phyloP scores from a whole-genome alignment of 2,113 vertebrate species.

The Atlantisia rogersi region DNA sequence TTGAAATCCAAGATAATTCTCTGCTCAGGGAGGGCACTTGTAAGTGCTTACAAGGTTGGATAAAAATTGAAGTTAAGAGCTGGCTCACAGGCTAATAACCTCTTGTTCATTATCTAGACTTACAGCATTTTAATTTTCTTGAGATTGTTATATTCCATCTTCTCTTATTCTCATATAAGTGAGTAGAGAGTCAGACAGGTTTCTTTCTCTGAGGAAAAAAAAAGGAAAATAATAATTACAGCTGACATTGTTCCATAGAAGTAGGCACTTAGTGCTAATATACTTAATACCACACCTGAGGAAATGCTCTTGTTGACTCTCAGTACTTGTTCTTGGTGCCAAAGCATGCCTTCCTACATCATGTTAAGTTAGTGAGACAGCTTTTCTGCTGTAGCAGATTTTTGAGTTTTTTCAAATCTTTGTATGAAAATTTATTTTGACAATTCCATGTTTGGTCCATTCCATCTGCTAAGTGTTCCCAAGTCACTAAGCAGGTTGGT shows the following conservation, averaged over 20 bases:
- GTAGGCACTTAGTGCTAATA: background rate
- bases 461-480: slow-evolving; percentile 6
- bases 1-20: background rate
- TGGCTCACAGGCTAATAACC: background rate
- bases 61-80: background rate
- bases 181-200: background rate
- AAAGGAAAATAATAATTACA: background rate
- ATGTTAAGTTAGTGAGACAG: background rate
- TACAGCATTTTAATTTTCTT: background rate
- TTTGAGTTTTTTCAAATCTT: background rate
- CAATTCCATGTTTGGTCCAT: slow-evolving; percentile 1
- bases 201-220: background rate
- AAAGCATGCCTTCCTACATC: background rate
- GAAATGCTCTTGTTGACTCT: background rate
- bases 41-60: background rate
- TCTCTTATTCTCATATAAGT: background rate
- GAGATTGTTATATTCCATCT: background rate
- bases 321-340: background rate
- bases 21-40: background rate
- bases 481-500: background rate
- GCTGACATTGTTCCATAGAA: background rate
- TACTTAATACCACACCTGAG: background rate
- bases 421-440: slow-evolving; percentile 19
- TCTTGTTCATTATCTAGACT: background rate
- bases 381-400: slow-evolving; percentile 5